Conservation (phyloP, 2,888 invertebrate genomes). For the Fragum sueziense region DNA sequence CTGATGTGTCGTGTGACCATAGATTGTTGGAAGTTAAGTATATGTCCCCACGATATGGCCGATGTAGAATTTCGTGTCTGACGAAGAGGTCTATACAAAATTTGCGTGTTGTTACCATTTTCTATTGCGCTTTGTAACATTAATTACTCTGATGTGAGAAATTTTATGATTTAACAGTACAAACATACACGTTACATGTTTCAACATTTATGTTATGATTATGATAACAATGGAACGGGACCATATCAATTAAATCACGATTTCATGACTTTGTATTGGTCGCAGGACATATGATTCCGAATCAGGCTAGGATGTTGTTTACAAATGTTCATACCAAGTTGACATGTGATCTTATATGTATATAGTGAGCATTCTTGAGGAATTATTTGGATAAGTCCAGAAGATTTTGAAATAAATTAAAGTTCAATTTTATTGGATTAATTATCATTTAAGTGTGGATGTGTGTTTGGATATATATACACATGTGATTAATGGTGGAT, state of each 20-base stretch:
- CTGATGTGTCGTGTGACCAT: slow-evolving; percentile 62
- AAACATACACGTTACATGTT: slow-evolving; percentile 55
- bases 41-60: slow-evolving; percentile 60
- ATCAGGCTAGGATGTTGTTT: neutral
- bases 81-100: slow-evolving; percentile 50
- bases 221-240: slow-evolving; percentile 26
- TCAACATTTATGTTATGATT: slow-evolving; percentile 41
- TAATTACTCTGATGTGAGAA: slow-evolving; percentile 60
- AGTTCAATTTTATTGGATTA: neutral
- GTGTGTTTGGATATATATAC: slow-evolving; percentile 7
- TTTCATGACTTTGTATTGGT: slow-evolving; percentile 9
- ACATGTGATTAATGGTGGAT: slow-evolving; percentile 50
- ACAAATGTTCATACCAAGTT: neutral
- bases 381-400: neutral
- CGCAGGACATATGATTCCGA: neutral
- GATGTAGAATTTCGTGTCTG: slow-evolving; percentile 54
- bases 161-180: slow-evolving; percentile 61
- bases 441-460: neutral
- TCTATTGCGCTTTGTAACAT: slow-evolving; percentile 59
- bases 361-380: neutral
- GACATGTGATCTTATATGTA: neutral
- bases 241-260: slow-evolving; percentile 11
- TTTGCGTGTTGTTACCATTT: slow-evolving; percentile 61
- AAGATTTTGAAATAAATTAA: neutral
- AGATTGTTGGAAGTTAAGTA: slow-evolving; percentile 59